phyloP scores from a whole-genome alignment of 2,113 vertebrate species.

The Scytalopus superciliaris region DNA sequence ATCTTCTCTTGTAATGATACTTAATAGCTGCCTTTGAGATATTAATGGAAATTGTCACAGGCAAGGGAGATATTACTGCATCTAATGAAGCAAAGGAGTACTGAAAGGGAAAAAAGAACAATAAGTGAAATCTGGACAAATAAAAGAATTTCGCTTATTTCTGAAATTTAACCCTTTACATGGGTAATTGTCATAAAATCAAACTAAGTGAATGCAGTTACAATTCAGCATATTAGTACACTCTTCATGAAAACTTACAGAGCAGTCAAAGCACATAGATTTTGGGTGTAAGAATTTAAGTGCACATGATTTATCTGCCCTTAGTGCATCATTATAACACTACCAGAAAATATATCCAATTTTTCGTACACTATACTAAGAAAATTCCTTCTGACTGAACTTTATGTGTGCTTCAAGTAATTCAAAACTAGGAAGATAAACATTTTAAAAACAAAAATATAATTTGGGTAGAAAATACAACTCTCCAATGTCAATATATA shows the following conservation, averaged over 20 bases:
- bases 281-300: not conserved
- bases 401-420: not conserved
- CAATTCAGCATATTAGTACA: not conserved
- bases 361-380: not conserved
- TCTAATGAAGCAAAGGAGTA: conserved; percentile 77
- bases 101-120: conserved; percentile 70
- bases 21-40: conserved; percentile 82
- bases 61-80: conserved; percentile 73
- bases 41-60: conserved; percentile 85
- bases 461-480: not conserved
- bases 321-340: not conserved
- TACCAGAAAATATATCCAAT: not conserved
- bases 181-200: conserved; percentile 17
- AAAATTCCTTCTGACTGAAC: not conserved
- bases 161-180: conserved; percentile 72
- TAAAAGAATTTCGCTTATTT: conserved; percentile 69
- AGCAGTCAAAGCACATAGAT: not conserved
- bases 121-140: conserved; percentile 74
- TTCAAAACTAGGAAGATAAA: not conserved
- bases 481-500: not conserved
- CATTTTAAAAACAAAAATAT: not conserved
- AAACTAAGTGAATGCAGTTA: not conserved
- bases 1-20: conserved; percentile 80
- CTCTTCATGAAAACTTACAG: not conserved
- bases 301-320: not conserved